These are phyloP conservation scores for Bellardia bayeri DNA, from an alignment of 2,888 invertebrate genomes.

Conservation along the genomic window DNA sequence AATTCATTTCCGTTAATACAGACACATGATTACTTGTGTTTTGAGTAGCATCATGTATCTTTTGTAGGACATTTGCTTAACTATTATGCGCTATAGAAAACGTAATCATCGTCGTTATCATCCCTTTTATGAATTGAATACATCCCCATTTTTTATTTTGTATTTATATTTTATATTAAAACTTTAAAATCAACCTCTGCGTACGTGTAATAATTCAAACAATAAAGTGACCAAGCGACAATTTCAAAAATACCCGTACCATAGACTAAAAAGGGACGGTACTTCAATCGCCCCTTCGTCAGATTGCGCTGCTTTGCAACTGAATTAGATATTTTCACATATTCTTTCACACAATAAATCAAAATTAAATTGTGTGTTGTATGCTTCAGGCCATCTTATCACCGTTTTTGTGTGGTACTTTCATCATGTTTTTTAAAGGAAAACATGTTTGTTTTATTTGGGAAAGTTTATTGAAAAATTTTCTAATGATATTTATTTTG, in stretches of 20 bases:
- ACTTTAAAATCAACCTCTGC: constrained; percentile 66
- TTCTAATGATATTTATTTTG: constrained; percentile 59
- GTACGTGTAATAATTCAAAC: constrained; percentile 81
- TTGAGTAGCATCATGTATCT: constrained; percentile 63
- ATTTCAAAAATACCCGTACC: constrained; percentile 77
- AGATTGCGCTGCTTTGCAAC: neutral
- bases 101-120: constrained; percentile 47
- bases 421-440: constrained; percentile 43
- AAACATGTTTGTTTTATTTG: constrained; percentile 28
- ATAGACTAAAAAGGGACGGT: constrained; percentile 66
- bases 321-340: constrained; percentile 65
- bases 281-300: constrained; percentile 44
- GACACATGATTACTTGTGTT: constrained; percentile 59
- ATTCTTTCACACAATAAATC: constrained; percentile 73
- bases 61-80: constrained; percentile 39
- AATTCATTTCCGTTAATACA: constrained; percentile 80
- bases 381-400: constrained; percentile 63
- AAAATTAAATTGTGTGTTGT: constrained; percentile 72
- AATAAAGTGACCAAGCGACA: constrained; percentile 83
- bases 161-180: constrained; percentile 40
- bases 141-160: constrained; percentile 40
- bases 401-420: constrained; percentile 48
- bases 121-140: constrained; percentile 55
- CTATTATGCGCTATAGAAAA: constrained; percentile 24
- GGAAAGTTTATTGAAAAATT: constrained; percentile 68